phyloP scores from a whole-genome alignment of 2,113 vertebrate genomes.

The Phylloscopus whistleri region DNA sequence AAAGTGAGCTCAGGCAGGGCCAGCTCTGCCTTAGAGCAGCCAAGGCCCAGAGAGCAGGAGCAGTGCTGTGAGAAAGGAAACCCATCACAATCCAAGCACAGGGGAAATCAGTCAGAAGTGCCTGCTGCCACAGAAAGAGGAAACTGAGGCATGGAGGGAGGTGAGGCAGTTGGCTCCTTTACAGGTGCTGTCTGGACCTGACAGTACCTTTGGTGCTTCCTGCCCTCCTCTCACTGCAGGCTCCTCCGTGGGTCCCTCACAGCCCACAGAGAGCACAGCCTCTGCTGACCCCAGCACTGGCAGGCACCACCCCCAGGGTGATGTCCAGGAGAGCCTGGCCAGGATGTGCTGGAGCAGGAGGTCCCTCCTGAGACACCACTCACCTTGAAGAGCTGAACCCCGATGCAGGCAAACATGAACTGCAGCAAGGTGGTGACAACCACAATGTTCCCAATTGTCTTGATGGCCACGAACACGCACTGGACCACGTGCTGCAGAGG shows the following conservation, averaged over 20 bases:
- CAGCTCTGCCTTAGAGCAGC: not conserved
- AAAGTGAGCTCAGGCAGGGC: not conserved
- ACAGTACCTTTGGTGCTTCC: not conserved
- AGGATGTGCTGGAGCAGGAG: not conserved
- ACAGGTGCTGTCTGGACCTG: not conserved
- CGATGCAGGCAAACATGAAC: slow-evolving; percentile 97
- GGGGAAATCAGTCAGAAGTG: not conserved
- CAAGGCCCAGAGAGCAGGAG: not conserved
- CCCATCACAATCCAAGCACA: not conserved
- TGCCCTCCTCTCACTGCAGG: not conserved
- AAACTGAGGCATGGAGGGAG: not conserved
- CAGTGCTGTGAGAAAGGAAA: not conserved
- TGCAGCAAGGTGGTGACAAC: slow-evolving; percentile 92
- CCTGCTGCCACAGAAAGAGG: not conserved
- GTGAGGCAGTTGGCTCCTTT: not conserved
- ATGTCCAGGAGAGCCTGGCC: not conserved
- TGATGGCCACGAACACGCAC: slow-evolving; percentile 96
- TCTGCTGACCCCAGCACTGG: not conserved
- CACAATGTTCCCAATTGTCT: slow-evolving; percentile 97
- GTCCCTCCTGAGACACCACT: not conserved
- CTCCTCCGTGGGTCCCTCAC: not conserved
- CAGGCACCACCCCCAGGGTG: not conserved
- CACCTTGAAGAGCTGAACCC: slow-evolving; percentile 98
- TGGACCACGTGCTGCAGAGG: slow-evolving; percentile 92
- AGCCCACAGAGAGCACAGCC: not conserved